These are phyloP conservation scores for Lacerta viridis DNA, from an alignment of 2,797 vertebrate species.

Conservation along the genomic window DNA sequence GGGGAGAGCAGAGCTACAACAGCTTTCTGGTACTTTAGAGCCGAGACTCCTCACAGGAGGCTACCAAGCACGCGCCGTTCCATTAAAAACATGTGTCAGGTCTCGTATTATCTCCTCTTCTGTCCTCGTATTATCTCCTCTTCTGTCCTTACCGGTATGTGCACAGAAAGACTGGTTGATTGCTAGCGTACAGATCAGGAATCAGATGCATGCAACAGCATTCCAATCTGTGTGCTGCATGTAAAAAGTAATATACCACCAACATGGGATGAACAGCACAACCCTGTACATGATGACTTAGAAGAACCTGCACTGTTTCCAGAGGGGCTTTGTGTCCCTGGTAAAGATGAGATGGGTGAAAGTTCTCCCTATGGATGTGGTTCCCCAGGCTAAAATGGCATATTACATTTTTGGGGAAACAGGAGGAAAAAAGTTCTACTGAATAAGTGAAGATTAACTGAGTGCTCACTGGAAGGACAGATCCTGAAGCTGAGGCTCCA, in stretches of 20 bases:
- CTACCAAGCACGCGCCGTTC: conserved; percentile 66
- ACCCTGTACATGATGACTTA: neutral
- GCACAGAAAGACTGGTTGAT: neutral
- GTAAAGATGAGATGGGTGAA: neutral
- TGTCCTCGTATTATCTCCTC: neutral
- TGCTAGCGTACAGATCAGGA: neutral
- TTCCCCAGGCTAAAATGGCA: too few species aligned
- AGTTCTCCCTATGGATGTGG: neutral
- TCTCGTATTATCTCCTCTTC: neutral
- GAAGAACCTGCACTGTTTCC: neutral
- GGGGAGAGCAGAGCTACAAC: conserved; percentile 66
- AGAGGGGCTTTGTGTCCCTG: neutral
- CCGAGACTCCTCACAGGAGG: conserved; percentile 71
- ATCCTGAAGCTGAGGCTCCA: too few species aligned
- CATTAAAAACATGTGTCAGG: conserved; percentile 55
- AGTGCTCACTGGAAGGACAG: too few species aligned
- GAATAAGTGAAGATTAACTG: too few species aligned
- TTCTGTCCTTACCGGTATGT: neutral
- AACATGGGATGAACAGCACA: neutral
- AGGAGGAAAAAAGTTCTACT: neutral
- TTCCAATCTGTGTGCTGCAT: too few species aligned
- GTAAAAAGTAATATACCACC: neutral
- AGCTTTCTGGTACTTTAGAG: conserved; percentile 47
- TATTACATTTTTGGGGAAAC: too few species aligned
- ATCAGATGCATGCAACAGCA: neutral